Percentiles rank a stretch among this genome's conserved stretches.
Evolutionary conservation across 2,888 invertebrate species (phyloP).

Genomic region (Dicranocentrus wangi): DNA sequence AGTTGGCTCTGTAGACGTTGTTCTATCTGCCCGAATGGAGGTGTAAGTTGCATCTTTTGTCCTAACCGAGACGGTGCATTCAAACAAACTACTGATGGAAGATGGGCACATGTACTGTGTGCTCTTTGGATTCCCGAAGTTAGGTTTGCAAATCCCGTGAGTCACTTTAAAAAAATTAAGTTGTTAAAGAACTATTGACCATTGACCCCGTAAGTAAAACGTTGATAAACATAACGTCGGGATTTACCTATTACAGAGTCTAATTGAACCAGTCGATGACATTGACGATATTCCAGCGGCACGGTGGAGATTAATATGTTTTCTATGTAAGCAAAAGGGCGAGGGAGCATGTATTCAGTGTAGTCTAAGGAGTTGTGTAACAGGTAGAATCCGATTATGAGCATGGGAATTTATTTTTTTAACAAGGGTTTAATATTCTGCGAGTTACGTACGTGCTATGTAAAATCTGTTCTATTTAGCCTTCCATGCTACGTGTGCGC

Average conservation of each 20-base stretch:
- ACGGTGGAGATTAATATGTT: conserved; percentile 37
- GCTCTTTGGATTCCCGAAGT: conserved; percentile 52
- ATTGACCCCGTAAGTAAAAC: no score
- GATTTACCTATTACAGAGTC: conserved; percentile 9
- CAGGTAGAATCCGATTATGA: no score
- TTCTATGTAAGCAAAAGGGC: conserved; percentile 44
- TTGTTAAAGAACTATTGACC: background rate
- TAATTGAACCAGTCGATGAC: conserved; percentile 43
- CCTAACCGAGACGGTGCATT: conserved; percentile 46
- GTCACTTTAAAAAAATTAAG: background rate
- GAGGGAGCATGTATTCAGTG: conserved; percentile 52
- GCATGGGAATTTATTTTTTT: no score
- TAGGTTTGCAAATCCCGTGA: conserved; percentile 46
- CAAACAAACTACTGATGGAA: conserved; percentile 41
- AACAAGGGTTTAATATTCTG: no score
- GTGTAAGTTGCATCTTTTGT: conserved; percentile 41
- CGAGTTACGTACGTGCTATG: no score
- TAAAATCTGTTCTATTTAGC: conserved; percentile 8
- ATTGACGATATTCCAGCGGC: conserved; percentile 39
- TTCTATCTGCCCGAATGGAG: background rate
- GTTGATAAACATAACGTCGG: background rate
- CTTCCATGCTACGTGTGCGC: conserved; percentile 41
- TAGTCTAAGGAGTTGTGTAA: conserved; percentile 23
- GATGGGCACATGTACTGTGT: conserved; percentile 51
- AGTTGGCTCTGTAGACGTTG: conserved; percentile 36